phyloP scores from a whole-genome alignment of 2,888 invertebrate genomes.

The Euplagia quadripunctaria region DNA sequence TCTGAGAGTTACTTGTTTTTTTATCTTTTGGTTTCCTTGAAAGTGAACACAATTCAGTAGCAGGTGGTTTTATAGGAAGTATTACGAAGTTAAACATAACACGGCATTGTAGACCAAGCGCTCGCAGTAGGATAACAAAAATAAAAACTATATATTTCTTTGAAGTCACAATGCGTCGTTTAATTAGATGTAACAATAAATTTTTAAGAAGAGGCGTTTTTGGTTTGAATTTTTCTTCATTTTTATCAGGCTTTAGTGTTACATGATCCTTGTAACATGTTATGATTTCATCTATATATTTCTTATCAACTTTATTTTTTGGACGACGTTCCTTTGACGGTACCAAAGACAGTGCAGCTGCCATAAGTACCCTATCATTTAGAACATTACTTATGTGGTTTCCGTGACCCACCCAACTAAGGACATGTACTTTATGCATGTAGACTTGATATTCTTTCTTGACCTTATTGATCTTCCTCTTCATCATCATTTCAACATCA shows the following conservation, averaged over 20 bases:
- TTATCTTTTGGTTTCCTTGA: slow-evolving; percentile 78
- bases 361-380: slow-evolving; percentile 90
- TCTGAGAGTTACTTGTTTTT: slow-evolving; percentile 30
- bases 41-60: slow-evolving; percentile 89
- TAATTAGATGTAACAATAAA: slow-evolving; percentile 86
- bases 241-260: slow-evolving; percentile 85
- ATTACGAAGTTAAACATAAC: slow-evolving; percentile 94
- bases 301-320: slow-evolving; percentile 90
- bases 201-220: slow-evolving; percentile 80
- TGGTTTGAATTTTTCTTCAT: slow-evolving; percentile 83
- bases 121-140: slow-evolving; percentile 92
- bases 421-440: slow-evolving; percentile 94
- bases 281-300: slow-evolving; percentile 92
- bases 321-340: slow-evolving; percentile 93
- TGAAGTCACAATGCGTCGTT: slow-evolving; percentile 87
- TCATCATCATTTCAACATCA: slow-evolving; percentile 92
- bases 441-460: slow-evolving; percentile 93
- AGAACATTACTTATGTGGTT: slow-evolving; percentile 90
- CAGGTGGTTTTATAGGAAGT: slow-evolving; percentile 90
- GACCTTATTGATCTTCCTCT: slow-evolving; percentile 92
- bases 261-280: slow-evolving; percentile 92
- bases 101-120: slow-evolving; percentile 93
- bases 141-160: slow-evolving; percentile 91
- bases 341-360: slow-evolving; percentile 90
- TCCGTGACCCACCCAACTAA: slow-evolving; percentile 94